Evolutionary conservation across 2,888 invertebrate species (phyloP).

Genomic region (Caenorhabditis sp.): DNA sequence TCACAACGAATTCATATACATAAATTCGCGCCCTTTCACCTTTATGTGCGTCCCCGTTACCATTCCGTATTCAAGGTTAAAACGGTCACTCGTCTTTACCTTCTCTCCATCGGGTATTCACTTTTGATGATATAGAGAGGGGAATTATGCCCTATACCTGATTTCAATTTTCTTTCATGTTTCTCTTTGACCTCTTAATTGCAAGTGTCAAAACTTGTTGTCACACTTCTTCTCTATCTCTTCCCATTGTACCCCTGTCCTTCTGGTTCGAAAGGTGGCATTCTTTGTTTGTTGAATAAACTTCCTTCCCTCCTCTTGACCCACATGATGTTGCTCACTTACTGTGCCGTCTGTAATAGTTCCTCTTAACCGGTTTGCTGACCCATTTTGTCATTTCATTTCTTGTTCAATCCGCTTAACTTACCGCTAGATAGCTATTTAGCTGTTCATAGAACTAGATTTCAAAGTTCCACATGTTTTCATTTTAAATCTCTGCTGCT

Average conservation of each 20-base stretch:
- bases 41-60: conserved; percentile 32
- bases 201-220: conserved; percentile 11
- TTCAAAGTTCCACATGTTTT: conserved; percentile 6
- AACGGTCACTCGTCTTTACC: conserved; percentile 39
- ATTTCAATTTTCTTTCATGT: not conserved
- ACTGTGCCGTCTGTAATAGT: conserved; percentile 20
- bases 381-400: conserved; percentile 52
- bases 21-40: conserved; percentile 48
- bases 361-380: conserved; percentile 40
- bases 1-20: conserved; percentile 16
- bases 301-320: conserved; percentile 29
- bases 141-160: conserved; percentile 5
- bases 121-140: not conserved
- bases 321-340: conserved; percentile 46
- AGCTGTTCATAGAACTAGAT: conserved; percentile 32
- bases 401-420: conserved; percentile 34
- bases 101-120: not conserved
- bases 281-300: conserved; percentile 20
- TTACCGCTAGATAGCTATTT: conserved; percentile 17
- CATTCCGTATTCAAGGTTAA: conserved; percentile 48
- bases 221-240: conserved; percentile 11
- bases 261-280: conserved; percentile 5
- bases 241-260: conserved; percentile 21
- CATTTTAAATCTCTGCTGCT: not conserved
- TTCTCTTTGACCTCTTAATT: not conserved